Percentiles rank a stretch among this genome's conserved stretches.
Evolutionary conservation across 2,888 invertebrate species (phyloP).

Genomic region (Prosapia bicincta): DNA sequence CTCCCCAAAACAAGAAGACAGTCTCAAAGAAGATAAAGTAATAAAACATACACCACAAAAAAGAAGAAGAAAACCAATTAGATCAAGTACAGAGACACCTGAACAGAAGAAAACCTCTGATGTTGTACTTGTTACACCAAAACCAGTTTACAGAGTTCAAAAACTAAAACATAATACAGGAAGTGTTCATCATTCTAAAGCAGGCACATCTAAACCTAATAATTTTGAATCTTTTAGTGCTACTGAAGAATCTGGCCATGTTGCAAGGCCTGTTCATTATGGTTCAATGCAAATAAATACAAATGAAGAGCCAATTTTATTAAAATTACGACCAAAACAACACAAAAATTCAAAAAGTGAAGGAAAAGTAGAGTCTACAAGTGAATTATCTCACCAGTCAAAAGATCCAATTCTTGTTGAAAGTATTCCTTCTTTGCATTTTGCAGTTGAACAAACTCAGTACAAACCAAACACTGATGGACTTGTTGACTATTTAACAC

Average conservation of each 20-base stretch:
- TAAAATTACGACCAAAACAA: not conserved
- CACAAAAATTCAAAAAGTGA: not conserved
- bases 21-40: not conserved
- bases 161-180: not conserved
- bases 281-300: not conserved
- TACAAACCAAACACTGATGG: constrained; percentile 15
- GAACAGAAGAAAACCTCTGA: not conserved
- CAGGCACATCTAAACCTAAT: not conserved
- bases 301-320: not conserved
- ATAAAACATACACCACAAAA: not conserved
- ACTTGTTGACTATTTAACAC: constrained; percentile 34
- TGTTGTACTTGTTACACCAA: not conserved
- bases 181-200: not conserved
- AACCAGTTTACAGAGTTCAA: not conserved
- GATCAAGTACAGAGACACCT: not conserved
- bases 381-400: not conserved
- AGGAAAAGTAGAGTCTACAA: not conserved
- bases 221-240: not conserved
- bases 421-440: constrained; percentile 33
- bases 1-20: not conserved
- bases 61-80: not conserved
- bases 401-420: constrained; percentile 29
- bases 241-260: not conserved
- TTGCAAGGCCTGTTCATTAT: not conserved
- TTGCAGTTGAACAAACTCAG: constrained; percentile 23